These are phyloP conservation scores for Sesamia inferens DNA, from an alignment of 2,888 invertebrate genomes.

Conservation along the genomic window DNA sequence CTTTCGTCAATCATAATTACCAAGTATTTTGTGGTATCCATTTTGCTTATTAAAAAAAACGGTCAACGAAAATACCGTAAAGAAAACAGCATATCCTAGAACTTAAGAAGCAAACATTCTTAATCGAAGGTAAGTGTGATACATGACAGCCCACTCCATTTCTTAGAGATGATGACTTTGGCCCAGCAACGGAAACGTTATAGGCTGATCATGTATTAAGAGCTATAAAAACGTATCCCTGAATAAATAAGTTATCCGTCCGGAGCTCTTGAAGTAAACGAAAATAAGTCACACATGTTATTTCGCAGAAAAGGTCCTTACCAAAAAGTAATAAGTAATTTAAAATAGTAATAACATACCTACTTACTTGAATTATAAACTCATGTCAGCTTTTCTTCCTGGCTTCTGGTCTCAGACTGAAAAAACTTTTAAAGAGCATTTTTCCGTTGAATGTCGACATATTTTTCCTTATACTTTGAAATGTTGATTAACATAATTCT, in stretches of 20 bases:
- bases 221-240: background rate
- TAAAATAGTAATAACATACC: background rate
- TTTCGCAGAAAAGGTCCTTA: background rate
- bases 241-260: background rate
- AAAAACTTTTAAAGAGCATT: constrained; percentile 42
- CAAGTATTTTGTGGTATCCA: too few relatives aligned
- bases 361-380: constrained; percentile 9
- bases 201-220: background rate
- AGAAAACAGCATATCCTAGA: background rate
- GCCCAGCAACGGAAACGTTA: background rate
- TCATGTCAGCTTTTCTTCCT: background rate
- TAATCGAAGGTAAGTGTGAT: background rate
- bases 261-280: background rate
- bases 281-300: background rate
- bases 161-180: background rate
- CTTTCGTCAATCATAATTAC: too few relatives aligned
- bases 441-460: constrained; percentile 8
- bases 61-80: background rate
- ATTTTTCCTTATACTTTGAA: constrained; percentile 6
- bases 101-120: background rate
- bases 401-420: constrained; percentile 7
- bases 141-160: background rate
- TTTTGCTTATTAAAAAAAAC: too few relatives aligned
- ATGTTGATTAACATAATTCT: constrained; percentile 1
- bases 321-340: constrained; percentile 1